A percentile compares a stretch with the other conserved stretches of the same genome.
Conservation (phyloP, 2,113 vertebrate species). For the Perccottus glenii region DNA sequence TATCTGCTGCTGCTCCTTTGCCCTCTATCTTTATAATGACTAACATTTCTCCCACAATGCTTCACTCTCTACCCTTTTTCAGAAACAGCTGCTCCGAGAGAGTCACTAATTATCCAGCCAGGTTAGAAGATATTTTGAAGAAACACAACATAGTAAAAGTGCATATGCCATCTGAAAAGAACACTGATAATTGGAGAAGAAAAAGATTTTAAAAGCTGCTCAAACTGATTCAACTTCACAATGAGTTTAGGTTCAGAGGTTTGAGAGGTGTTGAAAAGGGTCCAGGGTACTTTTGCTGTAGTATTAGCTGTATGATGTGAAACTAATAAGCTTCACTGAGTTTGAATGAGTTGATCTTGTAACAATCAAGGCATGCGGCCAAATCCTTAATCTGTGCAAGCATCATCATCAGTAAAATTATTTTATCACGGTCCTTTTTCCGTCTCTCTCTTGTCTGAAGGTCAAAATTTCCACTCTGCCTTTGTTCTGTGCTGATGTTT, state of each 20-base stretch:
- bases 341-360: background rate
- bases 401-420: constrained; percentile 4
- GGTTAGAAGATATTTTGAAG: constrained; percentile 5
- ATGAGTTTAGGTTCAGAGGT: too few relatives aligned
- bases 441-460: constrained; percentile 9
- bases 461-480: constrained; percentile 10
- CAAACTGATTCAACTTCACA: background rate
- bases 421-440: background rate
- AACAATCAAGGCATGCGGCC: background rate
- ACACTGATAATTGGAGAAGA: background rate
- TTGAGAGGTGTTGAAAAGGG: background rate
- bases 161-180: background rate
- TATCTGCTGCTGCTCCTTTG: background rate
- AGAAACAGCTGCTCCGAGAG: background rate
- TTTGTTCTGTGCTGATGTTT: constrained; percentile 10
- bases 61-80: background rate
- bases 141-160: constrained; percentile 1
- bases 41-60: constrained; percentile 4
- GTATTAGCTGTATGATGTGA: background rate
- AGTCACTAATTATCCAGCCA: constrained; percentile 3
- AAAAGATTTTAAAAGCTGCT: constrained; percentile 2
- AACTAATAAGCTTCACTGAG: constrained; percentile 4
- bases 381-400: background rate
- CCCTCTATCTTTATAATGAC: background rate
- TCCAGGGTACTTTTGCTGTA: background rate